Percentiles rank a stretch among this genome's conserved stretches.
These are phyloP conservation scores for Dicentrarchus labrax DNA, from an alignment of 2,113 vertebrate genomes.

Conservation along the genomic window DNA sequence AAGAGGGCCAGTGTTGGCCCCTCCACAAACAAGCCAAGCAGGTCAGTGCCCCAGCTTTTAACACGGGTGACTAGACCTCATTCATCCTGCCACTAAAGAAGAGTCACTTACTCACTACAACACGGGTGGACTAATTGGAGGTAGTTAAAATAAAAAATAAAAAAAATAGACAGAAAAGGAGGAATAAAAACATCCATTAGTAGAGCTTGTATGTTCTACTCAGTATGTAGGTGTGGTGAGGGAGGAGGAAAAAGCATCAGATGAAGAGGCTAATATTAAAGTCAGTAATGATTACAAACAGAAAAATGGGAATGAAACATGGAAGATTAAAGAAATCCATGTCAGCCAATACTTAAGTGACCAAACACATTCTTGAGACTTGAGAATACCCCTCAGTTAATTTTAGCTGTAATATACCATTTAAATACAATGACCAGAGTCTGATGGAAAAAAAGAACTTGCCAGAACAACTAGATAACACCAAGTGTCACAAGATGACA, in stretches of 20 bases:
- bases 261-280: slow-evolving; percentile 16
- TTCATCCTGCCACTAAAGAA: slow-evolving; percentile 40
- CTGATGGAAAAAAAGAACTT: neutral
- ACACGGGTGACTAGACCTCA: slow-evolving; percentile 52
- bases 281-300: slow-evolving; percentile 25
- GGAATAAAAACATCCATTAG: slow-evolving; percentile 37
- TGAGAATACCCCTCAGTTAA: neutral
- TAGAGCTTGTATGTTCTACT: slow-evolving; percentile 19
- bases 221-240: neutral
- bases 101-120: slow-evolving; percentile 18
- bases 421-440: slow-evolving; percentile 5
- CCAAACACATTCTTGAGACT: neutral
- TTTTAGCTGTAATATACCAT: neutral
- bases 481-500: slow-evolving; percentile 38
- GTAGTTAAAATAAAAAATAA: slow-evolving; percentile 14
- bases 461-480: slow-evolving; percentile 14
- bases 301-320: neutral
- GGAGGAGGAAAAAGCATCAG: neutral
- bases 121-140: slow-evolving; percentile 55
- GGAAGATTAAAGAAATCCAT: neutral
- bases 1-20: slow-evolving; percentile 46
- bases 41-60: slow-evolving; percentile 63
- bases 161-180: slow-evolving; percentile 1
- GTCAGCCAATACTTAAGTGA: neutral
- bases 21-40: slow-evolving; percentile 64